A percentile compares a stretch with the other conserved stretches of the same genome.
phyloP scores from a whole-genome alignment of 1,140 invertebrate species.

The Euura lappo region DNA sequence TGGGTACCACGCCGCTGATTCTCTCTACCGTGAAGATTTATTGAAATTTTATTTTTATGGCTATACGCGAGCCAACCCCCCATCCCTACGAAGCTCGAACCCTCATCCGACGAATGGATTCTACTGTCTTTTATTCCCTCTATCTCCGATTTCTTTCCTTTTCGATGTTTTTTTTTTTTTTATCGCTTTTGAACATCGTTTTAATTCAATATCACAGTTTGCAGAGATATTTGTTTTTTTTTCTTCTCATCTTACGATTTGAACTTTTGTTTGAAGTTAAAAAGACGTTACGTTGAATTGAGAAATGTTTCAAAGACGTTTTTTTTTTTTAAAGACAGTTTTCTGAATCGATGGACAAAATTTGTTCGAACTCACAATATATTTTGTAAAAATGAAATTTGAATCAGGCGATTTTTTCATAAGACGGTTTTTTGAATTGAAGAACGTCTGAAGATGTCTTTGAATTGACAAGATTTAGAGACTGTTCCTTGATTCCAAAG shows the following conservation, averaged over 20 bases:
- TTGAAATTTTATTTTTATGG: conserved; percentile 65
- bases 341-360: too few species aligned
- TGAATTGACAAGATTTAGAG: too few species aligned
- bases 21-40: conserved; percentile 52
- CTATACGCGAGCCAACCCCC: conserved; percentile 41
- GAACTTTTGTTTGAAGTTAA: neutral
- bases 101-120: neutral
- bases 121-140: conserved; percentile 20
- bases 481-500: too few species aligned
- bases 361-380: too few species aligned
- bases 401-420: too few species aligned
- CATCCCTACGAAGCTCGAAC: neutral
- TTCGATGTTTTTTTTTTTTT: conserved; percentile 18
- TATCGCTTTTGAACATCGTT: neutral
- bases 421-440: too few species aligned
- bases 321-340: too few species aligned
- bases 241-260: conserved; percentile 27
- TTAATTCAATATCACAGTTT: neutral
- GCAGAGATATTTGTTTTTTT: neutral
- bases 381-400: too few species aligned
- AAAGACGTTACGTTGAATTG: too few species aligned
- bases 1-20: conserved; percentile 20
- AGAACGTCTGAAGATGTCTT: too few species aligned
- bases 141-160: conserved; percentile 7
- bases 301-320: too few species aligned